These are phyloP conservation scores for Phymanthus crucifer DNA, from an alignment of 92 coral and sea anemone species.

Conservation along the genomic window DNA sequence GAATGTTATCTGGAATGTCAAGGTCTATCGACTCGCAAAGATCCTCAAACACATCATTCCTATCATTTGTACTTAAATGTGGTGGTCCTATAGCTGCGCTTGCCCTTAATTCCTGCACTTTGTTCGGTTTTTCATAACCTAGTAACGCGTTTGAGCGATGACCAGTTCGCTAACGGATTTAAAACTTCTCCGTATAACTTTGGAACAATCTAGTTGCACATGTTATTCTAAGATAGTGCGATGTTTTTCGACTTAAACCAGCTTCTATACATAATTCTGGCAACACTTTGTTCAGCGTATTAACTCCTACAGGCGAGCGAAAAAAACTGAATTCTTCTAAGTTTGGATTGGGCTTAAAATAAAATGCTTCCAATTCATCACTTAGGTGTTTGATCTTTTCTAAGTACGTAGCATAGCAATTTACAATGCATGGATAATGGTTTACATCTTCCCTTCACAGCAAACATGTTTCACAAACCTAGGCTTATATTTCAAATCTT, in stretches of 20 bases:
- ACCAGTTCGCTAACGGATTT: slow-evolving; percentile 9
- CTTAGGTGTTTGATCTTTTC: slow-evolving; percentile 19
- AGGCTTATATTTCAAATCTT: neutral
- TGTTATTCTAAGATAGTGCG: slow-evolving; percentile 15
- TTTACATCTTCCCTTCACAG: slow-evolving; percentile 18
- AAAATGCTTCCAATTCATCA: slow-evolving; percentile 40
- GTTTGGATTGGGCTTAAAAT: slow-evolving; percentile 38
- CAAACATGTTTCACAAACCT: slow-evolving; percentile 37
- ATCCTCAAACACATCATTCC: neutral
- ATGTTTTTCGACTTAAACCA: slow-evolving; percentile 11
- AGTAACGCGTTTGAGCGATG: slow-evolving; percentile 28
- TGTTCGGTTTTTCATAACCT: slow-evolving; percentile 11
- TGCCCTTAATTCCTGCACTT: neutral
- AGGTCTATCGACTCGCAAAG: neutral
- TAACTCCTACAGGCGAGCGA: slow-evolving; percentile 21
- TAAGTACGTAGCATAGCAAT: slow-evolving; percentile 29
- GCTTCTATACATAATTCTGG: slow-evolving; percentile 23
- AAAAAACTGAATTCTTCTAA: slow-evolving; percentile 5
- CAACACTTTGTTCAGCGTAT: slow-evolving; percentile 19
- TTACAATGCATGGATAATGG: slow-evolving; percentile 26
- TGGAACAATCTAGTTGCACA: slow-evolving; percentile 10
- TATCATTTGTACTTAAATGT: neutral
- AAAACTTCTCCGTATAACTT: neutral
- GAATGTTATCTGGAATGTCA: slow-evolving; percentile 8
- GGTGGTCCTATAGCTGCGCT: neutral